A percentile compares a stretch with the other conserved stretches of the same genome.
Evolutionary conservation across 2,888 invertebrate species (phyloP).

Genomic region (Lamellibrachia columna): DNA sequence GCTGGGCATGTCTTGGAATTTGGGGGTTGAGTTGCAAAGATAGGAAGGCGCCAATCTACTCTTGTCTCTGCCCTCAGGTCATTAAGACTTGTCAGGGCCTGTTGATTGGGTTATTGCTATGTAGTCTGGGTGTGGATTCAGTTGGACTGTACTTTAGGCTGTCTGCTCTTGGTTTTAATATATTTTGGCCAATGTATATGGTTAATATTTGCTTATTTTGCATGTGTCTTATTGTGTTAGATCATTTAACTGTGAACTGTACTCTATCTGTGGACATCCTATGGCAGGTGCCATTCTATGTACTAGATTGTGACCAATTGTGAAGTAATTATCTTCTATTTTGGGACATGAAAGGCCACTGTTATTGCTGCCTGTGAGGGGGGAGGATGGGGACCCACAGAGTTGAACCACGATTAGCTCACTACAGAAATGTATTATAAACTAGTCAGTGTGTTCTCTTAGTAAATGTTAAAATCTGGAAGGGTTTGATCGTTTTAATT

Average conservation of each 20-base stretch:
- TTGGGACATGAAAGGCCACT: not conserved
- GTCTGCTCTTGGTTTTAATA: not conserved
- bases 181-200: not conserved
- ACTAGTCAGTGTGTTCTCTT: too few species aligned
- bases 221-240: not conserved
- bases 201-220: not conserved
- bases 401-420: too few species aligned
- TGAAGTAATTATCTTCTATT: not conserved
- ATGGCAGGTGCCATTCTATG: not conserved
- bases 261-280: not conserved
- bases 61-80: not conserved
- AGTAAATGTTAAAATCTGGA: too few species aligned
- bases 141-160: not conserved
- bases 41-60: constrained; percentile 1
- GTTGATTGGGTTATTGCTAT: not conserved
- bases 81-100: not conserved
- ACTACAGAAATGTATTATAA: too few species aligned
- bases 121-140: not conserved
- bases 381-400: not conserved
- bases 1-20: not conserved
- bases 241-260: not conserved
- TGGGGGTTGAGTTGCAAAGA: not conserved
- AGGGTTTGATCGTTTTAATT: too few species aligned
- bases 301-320: not conserved
- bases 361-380: not conserved